Evolutionary conservation across 1,140 invertebrate genomes (phyloP).

Genomic region (Argopecten irradians): DNA sequence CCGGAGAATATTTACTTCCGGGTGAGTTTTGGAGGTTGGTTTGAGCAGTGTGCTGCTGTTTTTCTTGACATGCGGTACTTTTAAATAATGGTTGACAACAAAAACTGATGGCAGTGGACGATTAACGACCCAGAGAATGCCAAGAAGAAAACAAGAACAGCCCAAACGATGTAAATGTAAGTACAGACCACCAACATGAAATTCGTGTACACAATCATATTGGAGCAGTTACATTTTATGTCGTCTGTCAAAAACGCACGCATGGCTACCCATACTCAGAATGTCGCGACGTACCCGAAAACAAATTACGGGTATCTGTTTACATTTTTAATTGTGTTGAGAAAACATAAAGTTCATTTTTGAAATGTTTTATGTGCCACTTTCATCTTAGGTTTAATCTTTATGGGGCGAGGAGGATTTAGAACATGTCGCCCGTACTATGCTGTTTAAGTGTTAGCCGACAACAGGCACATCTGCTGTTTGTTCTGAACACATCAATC

Average conservation of each 20-base stretch:
- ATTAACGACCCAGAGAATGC: slow-evolving; percentile 76
- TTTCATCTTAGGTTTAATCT: slow-evolving; percentile 36
- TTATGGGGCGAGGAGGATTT: slow-evolving; percentile 39
- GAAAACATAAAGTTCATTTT: slow-evolving; percentile 23
- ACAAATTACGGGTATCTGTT: slow-evolving; percentile 58
- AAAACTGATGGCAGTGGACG: slow-evolving; percentile 51
- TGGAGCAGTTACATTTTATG: slow-evolving; percentile 28
- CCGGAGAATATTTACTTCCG: slow-evolving; percentile 54
- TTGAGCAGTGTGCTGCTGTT: slow-evolving; percentile 45
- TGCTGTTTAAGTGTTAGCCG: slow-evolving; percentile 34
- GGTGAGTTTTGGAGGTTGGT: slow-evolving; percentile 62
- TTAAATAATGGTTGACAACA: slow-evolving; percentile 57
- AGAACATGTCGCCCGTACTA: slow-evolving; percentile 44
- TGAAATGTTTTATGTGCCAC: slow-evolving; percentile 26
- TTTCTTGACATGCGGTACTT: slow-evolving; percentile 59
- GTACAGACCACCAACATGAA: slow-evolving; percentile 60
- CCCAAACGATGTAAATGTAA: slow-evolving; percentile 83
- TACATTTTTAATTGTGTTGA: slow-evolving; percentile 33
- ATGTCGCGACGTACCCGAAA: slow-evolving; percentile 45
- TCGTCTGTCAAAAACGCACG: slow-evolving; percentile 50
- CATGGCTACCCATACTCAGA: slow-evolving; percentile 36
- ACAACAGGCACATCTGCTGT: slow-evolving; percentile 69
- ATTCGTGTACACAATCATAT: slow-evolving; percentile 20
- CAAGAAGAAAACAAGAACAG: slow-evolving; percentile 82
- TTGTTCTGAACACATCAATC: slow-evolving; percentile 75